phyloP scores from a whole-genome alignment of 2,888 invertebrate genomes.

The Drosophila limbata region DNA sequence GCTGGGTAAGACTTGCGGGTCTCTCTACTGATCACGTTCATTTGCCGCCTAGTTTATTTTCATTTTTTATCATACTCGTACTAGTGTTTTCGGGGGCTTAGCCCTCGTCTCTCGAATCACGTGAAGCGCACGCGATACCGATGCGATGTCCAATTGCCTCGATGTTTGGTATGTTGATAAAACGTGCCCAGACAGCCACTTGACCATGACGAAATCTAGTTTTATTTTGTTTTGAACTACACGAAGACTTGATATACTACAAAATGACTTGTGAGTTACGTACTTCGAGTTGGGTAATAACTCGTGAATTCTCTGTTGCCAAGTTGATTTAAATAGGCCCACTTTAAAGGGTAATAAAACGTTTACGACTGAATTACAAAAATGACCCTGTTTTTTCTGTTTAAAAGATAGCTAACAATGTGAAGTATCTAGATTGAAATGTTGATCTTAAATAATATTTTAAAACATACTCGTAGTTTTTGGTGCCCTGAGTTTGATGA shows the following conservation, averaged over 20 bases:
- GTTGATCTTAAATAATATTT: too few species aligned
- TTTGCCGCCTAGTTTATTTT: neutral
- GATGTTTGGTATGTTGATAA: slow-evolving; percentile 34
- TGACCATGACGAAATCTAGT: slow-evolving; percentile 40
- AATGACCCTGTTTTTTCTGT: slow-evolving; percentile 5
- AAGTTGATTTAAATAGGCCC: neutral
- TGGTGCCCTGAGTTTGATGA: too few species aligned
- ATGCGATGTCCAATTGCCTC: slow-evolving; percentile 12
- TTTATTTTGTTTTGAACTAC: neutral
- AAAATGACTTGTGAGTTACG: slow-evolving; percentile 4
- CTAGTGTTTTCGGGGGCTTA: neutral
- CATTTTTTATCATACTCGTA: neutral
- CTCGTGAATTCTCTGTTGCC: slow-evolving; percentile 19
- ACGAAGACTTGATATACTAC: slow-evolving; percentile 18
- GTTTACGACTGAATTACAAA: neutral
- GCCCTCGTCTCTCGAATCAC: slow-evolving; percentile 38
- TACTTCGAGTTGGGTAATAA: slow-evolving; percentile 13
- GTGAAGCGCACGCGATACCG: slow-evolving; percentile 53
- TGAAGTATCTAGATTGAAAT: too few species aligned
- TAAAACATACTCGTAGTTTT: too few species aligned
- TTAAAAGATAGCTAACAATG: neutral
- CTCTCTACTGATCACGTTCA: slow-evolving; percentile 19
- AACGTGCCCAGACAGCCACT: slow-evolving; percentile 36
- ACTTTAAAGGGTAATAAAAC: neutral
- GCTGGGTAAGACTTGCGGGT: neutral